These are phyloP conservation scores for Drosophila santomea DNA, from an alignment of 1,140 invertebrate species.

Conservation along the genomic window DNA sequence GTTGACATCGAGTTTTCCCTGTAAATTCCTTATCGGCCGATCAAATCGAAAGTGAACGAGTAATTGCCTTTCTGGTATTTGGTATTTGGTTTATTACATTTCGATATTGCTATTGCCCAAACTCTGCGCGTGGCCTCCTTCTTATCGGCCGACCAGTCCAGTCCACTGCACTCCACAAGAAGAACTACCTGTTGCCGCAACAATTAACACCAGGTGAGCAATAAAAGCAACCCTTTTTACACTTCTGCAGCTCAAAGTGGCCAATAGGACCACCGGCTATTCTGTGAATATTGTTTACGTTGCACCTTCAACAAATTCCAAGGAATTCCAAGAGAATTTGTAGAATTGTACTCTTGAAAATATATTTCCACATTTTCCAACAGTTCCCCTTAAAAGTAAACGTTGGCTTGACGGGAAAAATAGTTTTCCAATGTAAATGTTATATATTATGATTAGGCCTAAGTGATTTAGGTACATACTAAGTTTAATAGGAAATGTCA, in stretches of 20 bases:
- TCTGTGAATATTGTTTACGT: background rate
- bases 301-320: background rate
- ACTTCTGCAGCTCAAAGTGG: background rate
- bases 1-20: conserved; percentile 37
- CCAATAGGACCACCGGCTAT: background rate
- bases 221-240: background rate
- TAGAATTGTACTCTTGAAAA: background rate
- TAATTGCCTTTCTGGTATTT: conserved; percentile 32
- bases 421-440: too few relatives aligned
- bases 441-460: too few relatives aligned
- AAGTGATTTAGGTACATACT: too few relatives aligned
- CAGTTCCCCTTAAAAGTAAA: background rate
- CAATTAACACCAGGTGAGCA: conserved; percentile 29
- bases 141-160: conserved; percentile 31
- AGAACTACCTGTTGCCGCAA: conserved; percentile 33
- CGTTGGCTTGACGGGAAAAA: too few relatives aligned
- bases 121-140: conserved; percentile 29
- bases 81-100: conserved; percentile 6
- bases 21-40: conserved; percentile 47
- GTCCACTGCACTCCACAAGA: background rate
- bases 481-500: too few relatives aligned
- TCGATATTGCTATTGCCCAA: conserved; percentile 37
- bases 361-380: background rate
- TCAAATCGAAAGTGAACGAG: conserved; percentile 70
- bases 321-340: background rate